Evolutionary conservation across 2,113 vertebrate species (phyloP).

Genomic region (Rhegmatorhina hoffmannsi): DNA sequence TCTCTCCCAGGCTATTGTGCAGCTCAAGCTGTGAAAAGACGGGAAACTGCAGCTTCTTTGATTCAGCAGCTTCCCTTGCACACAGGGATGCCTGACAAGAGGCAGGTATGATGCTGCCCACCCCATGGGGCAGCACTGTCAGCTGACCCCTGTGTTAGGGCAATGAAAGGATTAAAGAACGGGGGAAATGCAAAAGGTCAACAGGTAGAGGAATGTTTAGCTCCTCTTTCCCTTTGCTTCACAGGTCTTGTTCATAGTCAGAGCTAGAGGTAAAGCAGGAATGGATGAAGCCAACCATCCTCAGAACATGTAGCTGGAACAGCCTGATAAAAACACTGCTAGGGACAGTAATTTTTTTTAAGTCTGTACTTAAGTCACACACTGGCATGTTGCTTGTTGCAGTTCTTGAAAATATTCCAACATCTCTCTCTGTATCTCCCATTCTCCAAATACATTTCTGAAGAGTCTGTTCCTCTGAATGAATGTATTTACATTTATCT

Average conservation of each 20-base stretch:
- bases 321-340: background rate
- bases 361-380: background rate
- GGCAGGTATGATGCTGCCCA: background rate
- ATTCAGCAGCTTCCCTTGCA: background rate
- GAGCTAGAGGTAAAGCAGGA: background rate
- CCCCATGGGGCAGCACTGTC: background rate
- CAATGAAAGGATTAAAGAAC: background rate
- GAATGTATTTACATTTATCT: background rate
- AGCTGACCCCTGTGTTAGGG: background rate
- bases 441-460: background rate
- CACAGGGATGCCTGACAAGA: rapidly evolving
- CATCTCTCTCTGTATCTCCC: background rate
- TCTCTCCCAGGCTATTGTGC: background rate
- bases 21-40: background rate
- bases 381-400: background rate
- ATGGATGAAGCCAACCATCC: background rate
- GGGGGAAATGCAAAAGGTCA: background rate
- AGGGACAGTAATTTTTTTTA: background rate
- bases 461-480: background rate
- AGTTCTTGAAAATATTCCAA: background rate
- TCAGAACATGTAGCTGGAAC: background rate
- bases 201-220: background rate
- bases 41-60: background rate
- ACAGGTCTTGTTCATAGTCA: background rate
- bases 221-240: background rate